Evolutionary conservation across 2,797 vertebrate genomes (phyloP).

Genomic region (Semotilus atromaculatus): DNA sequence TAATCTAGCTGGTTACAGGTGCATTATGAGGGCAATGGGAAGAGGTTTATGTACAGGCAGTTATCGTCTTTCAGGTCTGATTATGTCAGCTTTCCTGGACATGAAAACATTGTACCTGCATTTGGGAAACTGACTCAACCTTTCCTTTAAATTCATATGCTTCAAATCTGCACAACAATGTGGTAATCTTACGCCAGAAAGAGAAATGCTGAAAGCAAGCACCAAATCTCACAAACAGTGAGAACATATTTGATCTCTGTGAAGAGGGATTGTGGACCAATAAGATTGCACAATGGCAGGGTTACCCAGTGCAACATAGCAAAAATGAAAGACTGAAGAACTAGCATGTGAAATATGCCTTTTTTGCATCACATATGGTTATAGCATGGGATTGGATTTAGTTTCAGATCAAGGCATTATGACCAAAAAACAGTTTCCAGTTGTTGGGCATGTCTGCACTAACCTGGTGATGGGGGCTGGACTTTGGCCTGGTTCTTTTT

Average conservation of each 20-base stretch:
- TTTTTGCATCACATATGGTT: neutral
- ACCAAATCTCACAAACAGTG: neutral
- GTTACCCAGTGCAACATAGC: neutral
- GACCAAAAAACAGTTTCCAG: neutral
- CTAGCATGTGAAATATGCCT: neutral
- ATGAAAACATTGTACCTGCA: too few species aligned
- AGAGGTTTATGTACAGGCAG: neutral
- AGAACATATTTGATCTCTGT: neutral
- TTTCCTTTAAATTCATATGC: neutral
- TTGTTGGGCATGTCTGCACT: slow-evolving; percentile 56
- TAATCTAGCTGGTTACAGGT: slow-evolving; percentile 67
- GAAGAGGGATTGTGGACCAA: neutral
- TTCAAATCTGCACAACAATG: neutral
- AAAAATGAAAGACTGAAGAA: neutral
- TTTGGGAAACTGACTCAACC: neutral
- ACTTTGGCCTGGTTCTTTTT: slow-evolving; percentile 98
- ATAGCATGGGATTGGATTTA: neutral
- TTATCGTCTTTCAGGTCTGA: neutral
- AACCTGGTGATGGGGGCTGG: slow-evolving; percentile 97
- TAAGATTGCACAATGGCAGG: neutral
- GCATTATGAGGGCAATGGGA: slow-evolving; percentile 7
- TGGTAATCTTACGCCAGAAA: neutral
- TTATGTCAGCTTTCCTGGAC: neutral
- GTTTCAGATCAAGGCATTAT: neutral
- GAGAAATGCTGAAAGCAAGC: neutral